phyloP scores from a whole-genome alignment of 1,140 invertebrate genomes.

The Drosophila nannoptera region DNA sequence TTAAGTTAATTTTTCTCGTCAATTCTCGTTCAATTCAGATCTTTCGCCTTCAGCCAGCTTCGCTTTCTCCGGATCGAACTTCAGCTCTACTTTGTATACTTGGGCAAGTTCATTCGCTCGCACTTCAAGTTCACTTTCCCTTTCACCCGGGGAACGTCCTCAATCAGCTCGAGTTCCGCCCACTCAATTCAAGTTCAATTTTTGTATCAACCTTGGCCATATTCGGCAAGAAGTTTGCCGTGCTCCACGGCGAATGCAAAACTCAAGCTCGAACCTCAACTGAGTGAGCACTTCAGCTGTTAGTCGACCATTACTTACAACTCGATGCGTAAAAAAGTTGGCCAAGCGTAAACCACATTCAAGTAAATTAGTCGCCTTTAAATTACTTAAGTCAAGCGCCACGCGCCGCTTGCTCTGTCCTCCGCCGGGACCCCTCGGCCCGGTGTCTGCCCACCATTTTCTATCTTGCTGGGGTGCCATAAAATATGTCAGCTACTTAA shows the following conservation, averaged over 20 bases:
- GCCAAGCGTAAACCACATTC: constrained; percentile 37
- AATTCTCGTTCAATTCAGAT: not conserved
- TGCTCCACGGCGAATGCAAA: not conserved
- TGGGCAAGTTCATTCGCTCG: not conserved
- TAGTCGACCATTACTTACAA: constrained; percentile 20
- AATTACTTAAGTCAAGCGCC: constrained; percentile 17
- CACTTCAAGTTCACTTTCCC: not conserved
- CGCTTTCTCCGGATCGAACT: not conserved
- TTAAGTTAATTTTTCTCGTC: not conserved
- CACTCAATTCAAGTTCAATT: not conserved
- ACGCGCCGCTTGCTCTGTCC: not conserved
- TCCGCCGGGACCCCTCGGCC: not conserved
- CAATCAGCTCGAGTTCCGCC: no score
- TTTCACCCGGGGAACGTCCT: no score
- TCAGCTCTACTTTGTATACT: not conserved
- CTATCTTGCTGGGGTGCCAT: constrained; percentile 22
- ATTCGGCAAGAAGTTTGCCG: not conserved
- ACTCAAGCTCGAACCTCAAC: not conserved
- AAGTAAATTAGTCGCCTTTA: constrained; percentile 31
- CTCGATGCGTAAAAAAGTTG: constrained; percentile 22
- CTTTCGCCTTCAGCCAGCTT: no score
- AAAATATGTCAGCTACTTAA: constrained; percentile 55
- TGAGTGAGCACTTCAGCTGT: constrained; percentile 4
- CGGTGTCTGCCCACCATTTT: constrained; percentile 1
- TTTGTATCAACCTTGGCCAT: not conserved